Evolutionary conservation across 2,888 invertebrate species (phyloP).

Genomic region (Mesopsocus fuscifrons): DNA sequence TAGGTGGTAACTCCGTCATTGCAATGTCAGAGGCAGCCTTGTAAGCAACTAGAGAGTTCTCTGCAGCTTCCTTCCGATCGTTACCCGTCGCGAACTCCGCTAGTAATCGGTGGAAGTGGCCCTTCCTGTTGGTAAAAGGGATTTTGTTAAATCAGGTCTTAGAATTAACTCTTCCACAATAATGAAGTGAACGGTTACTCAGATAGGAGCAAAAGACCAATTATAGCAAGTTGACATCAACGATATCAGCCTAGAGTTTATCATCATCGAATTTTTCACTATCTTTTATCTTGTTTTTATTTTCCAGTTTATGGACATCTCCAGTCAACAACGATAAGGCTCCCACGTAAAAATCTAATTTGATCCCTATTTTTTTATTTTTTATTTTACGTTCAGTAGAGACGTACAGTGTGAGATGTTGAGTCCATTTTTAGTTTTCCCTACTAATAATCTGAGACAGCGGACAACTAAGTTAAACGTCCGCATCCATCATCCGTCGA

Average conservation of each 20-base stretch:
- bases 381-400: too few relatives aligned
- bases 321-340: neutral
- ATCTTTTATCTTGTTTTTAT: constrained; percentile 1
- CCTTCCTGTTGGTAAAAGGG: constrained; percentile 37
- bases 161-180: neutral
- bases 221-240: constrained; percentile 1
- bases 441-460: too few relatives aligned
- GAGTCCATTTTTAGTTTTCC: too few relatives aligned
- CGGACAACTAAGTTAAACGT: too few relatives aligned
- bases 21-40: constrained; percentile 96
- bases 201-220: constrained; percentile 1
- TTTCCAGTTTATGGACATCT: neutral
- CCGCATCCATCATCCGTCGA: too few relatives aligned
- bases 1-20: constrained; percentile 89
- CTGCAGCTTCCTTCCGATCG: constrained; percentile 93
- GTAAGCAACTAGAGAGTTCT: constrained; percentile 91
- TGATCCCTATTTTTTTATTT: too few relatives aligned
- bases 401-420: too few relatives aligned
- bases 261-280: neutral
- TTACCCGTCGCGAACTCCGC: constrained; percentile 95
- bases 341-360: too few relatives aligned
- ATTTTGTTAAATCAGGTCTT: neutral
- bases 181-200: neutral
- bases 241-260: constrained; percentile 1
- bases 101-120: constrained; percentile 95